Conservation (phyloP, 2,113 vertebrate species). For the Melanostigma gelatinosum region DNA sequence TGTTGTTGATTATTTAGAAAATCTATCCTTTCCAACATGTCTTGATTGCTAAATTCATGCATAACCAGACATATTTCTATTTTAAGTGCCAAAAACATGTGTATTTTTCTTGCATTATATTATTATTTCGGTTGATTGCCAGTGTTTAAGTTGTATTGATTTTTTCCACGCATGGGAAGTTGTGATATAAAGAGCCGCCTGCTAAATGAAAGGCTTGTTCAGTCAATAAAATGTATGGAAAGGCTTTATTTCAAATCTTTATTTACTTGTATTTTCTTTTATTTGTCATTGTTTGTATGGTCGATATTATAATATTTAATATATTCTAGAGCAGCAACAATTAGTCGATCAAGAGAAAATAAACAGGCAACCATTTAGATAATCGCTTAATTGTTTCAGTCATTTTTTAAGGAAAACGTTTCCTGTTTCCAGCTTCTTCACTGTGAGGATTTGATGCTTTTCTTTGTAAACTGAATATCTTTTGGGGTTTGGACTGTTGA, state of each 20-base stretch:
- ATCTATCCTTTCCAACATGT: neutral
- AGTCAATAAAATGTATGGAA: neutral
- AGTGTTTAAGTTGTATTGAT: neutral
- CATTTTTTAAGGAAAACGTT: neutral
- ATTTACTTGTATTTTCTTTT: neutral
- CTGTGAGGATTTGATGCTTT: neutral
- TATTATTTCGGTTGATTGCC: neutral
- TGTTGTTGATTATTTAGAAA: neutral
- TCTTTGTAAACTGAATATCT: neutral
- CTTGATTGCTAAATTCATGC: neutral
- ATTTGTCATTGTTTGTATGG: neutral
- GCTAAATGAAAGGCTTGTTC: neutral
- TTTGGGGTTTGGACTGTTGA: neutral
- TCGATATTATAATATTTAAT: neutral
- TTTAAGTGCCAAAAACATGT: neutral
- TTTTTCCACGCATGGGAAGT: neutral
- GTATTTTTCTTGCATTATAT: neutral
- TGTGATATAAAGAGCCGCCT: neutral
- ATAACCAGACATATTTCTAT: neutral
- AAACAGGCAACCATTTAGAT: neutral
- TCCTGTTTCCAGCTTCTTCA: neutral
- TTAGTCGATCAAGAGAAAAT: neutral
- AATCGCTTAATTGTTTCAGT: neutral
- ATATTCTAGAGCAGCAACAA: neutral
- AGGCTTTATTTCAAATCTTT: neutral